Base-by-base conservation (phyloP, 2,113 vertebrate species). In the Eleginops maclovinus region DNA sequence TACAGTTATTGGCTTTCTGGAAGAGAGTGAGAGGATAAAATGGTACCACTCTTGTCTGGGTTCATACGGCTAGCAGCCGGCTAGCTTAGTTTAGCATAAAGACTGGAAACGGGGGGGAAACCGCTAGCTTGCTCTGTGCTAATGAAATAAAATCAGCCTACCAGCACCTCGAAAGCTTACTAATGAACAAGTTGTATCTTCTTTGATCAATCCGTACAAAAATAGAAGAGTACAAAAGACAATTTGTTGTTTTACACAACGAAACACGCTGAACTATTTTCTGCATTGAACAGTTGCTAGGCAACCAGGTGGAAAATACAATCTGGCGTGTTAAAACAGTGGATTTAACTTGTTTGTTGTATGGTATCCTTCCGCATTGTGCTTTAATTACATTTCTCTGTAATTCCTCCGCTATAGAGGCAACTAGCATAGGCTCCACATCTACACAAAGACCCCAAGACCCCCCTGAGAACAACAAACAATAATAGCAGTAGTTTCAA, bases 271-370 rank as follows among this genome's bases (percentile, higher is more conserved):
- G 4, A 28, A 50, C 63, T 13, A 9, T 28, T 43, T 67, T 50
- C 41, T 28, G 31, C 31, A 50, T 11, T 21, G 31, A 62, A 28
- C n/a, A 58, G 72, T 75, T 64, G 60, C 50, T 65, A 47, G 10
- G 61, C 50, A 64, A 65, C 41, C 50, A 36, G 31, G 31, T 5
- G 7, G 0, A 36, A 36, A 36, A 36, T 4, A 55, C 28, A 65
- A 55, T 68, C 62, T 43, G 40, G 51, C 43, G 49, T 43, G 21
- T 36, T 31, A 12, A 44, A 77, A 44, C 55, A 21, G 40, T 17
- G 2, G 14, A 22, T 62, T 54, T 31, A 54, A 36, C 56, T 8
- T 0, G 40, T 24, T 41, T 61, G 55, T 60, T 68, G 44, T 4
- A n/a, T 60, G 31, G 43, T 51, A 16, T 68, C 36, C 13, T 16